Base-by-base conservation (phyloP, 2,797 vertebrate species). In the Xenops minutus region DNA sequence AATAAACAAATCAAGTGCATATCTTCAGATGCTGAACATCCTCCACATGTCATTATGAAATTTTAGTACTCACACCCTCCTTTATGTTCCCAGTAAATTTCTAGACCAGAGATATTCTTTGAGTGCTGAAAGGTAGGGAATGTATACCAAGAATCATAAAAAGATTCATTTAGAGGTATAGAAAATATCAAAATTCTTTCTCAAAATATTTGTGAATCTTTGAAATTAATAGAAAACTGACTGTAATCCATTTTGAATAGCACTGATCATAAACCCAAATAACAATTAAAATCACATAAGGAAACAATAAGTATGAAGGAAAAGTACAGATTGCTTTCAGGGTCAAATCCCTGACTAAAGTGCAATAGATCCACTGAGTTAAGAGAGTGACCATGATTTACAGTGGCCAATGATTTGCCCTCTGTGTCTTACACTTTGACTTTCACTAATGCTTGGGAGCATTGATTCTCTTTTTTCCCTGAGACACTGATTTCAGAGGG, bases 321-420 rank as follows among this genome's bases (percentile, higher is more conserved):
- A 91, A 94, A 95, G 55, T 56, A 67, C 29, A 68, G 51, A 81
- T 46, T 86, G 34, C n/a, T 52, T 51, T 84, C 32, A 63, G 69
- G 84, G 84, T 93, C 78, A 92, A 48, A 75, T 51, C 36, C 23
- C 24, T 48, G 55, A 48, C 66, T 72, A 21, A 92, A 81, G 84
- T 73, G 51, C 39, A 84, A 83, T 92, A 86, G 89, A 85, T 85
- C 73, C 37, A 37, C 52, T 56, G 67, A 69, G 32, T 89, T 91
- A 89, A 93, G 32, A 93, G 81, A 84, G 62, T 73, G 79, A 52
- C 69, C 41, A 13, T 88, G 89, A 92, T 94, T 97, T 97, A 91
- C 68, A 91, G 10, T 12, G 59, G 43, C 17, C 64, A 84, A 15
- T 68, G 76, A 88, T 86, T 92, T 94, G 69, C 55, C 79, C 89